Evolutionary conservation across 2,888 invertebrate species (phyloP), one percentile per base, ranked within the genome.

Genomic region (Lasioglossum leucozonium): DNA sequence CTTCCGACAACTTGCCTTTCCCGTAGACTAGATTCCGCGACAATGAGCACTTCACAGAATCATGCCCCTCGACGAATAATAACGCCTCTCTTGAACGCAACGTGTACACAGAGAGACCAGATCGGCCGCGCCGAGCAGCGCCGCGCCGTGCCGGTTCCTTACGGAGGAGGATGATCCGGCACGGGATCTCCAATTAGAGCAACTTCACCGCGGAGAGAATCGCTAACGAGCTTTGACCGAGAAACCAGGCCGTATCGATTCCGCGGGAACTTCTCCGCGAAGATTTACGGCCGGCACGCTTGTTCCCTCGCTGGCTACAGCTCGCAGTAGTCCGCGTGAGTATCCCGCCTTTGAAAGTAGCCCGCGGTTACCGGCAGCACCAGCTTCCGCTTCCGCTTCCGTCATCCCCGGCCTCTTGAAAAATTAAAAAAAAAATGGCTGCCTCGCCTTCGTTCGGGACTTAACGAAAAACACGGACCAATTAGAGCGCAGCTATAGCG

Each of bases 211-310:
- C 82, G 81, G 76, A 74, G 90, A 80, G 90, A 90, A 89, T 88
- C 87, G 83, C 87, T 90, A 89, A 89, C 89, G 90, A 89, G 89
- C 85, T 87, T 88, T 90, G 90, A 87, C 84, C 88, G 89, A 90
- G 89, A 89, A 84, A 85, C 88, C 82, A 71, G 81, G 79, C 75
- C 74, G 79, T 87, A 90, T 89, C 89, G 87, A 89, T 89, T 89
- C 81, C 77, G 72, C 79, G 90, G 84, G 76, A 78, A 79, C 77
- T 30, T 89, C 81, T 34, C 65, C 65, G 77, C 34, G 72, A 78
- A 85, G 89, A 89, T 90, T 88, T 90, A 89, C 82, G 87, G 72
- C 72, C 62, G 72, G 55, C 79, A 77, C 84, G 86, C 72, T 86
- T 44, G 73, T 26, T n/a, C 62, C 65, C 11, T 16, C 26, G 30